phyloP scores from a whole-genome alignment of 2,797 vertebrate species.

The Hephaestus fuliginosus region DNA sequence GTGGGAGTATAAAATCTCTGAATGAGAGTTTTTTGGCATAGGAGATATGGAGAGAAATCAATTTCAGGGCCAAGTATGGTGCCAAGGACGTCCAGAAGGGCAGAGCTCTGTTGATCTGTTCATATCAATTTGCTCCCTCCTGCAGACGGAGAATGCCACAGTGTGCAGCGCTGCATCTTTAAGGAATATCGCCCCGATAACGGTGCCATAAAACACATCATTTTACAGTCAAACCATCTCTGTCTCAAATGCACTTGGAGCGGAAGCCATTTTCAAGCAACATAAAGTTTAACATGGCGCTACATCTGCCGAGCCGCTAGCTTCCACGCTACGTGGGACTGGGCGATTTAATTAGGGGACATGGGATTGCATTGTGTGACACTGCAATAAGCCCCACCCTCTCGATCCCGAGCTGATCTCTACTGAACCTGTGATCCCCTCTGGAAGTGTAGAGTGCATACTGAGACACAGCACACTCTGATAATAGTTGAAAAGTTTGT shows the following conservation, averaged over 20 bases:
- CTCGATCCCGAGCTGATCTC: slow-evolving; percentile 35
- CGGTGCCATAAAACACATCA: slow-evolving; percentile 92
- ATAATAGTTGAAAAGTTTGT: slow-evolving; percentile 41
- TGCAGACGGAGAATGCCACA: slow-evolving; percentile 79
- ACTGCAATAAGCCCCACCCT: slow-evolving; percentile 58
- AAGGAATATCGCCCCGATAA: slow-evolving; percentile 86
- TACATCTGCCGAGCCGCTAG: slow-evolving; percentile 96
- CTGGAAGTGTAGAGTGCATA: slow-evolving; percentile 4
- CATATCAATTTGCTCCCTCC: slow-evolving; percentile 82
- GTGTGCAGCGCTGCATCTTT: slow-evolving; percentile 82
- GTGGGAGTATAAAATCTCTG: slow-evolving; percentile 80
- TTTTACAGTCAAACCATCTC: slow-evolving; percentile 96
- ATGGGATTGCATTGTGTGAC: slow-evolving; percentile 60
- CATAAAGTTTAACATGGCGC: slow-evolving; percentile 99
- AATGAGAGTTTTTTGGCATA: slow-evolving; percentile 81
- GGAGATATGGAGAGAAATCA: slow-evolving; percentile 81
- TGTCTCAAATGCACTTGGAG: slow-evolving; percentile 93
- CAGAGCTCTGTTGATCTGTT: slow-evolving; percentile 81
- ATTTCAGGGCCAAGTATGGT: slow-evolving; percentile 82
- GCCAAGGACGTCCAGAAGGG: slow-evolving; percentile 86
- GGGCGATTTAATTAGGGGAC: slow-evolving; percentile 92
- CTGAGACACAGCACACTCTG: slow-evolving; percentile 11
- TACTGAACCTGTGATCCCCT: slow-evolving; percentile 36
- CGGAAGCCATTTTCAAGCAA: slow-evolving; percentile 97
- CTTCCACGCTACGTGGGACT: slow-evolving; percentile 91